A percentile compares a stretch with the other conserved stretches of the same genome.
Conservation (phyloP, 1,140 invertebrate genomes). For the Polypedilum vanderplanki region DNA sequence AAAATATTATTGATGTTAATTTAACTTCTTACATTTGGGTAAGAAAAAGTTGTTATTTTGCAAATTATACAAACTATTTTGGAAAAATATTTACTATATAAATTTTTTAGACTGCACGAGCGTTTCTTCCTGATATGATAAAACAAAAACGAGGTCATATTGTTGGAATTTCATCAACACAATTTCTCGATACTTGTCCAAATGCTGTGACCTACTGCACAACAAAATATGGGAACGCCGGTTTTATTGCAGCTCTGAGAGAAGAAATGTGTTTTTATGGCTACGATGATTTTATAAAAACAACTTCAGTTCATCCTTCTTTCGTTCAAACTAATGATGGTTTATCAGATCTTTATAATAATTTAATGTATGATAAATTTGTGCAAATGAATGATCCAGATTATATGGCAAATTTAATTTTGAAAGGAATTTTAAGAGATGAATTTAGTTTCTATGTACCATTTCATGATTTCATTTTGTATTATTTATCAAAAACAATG, state of each 20-base stretch:
- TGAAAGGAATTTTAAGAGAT: slow-evolving; percentile 39
- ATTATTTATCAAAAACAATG: not conserved
- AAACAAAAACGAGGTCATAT: slow-evolving; percentile 39
- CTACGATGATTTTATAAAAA: slow-evolving; percentile 36
- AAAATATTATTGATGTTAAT: slow-evolving; percentile 40
- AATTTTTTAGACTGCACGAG: slow-evolving; percentile 37
- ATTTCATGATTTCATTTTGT: not conserved
- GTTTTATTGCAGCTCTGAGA: not conserved
- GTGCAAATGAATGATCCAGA: not conserved
- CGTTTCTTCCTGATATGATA: slow-evolving; percentile 43
- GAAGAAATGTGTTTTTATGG: not conserved
- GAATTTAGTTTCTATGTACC: slow-evolving; percentile 42
- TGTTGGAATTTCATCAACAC: slow-evolving; percentile 40
- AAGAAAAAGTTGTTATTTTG: too few species aligned
- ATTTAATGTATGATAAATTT: not conserved
- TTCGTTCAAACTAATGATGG: slow-evolving; percentile 38
- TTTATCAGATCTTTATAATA: not conserved
- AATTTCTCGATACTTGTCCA: slow-evolving; percentile 22
- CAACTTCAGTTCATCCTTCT: slow-evolving; percentile 41
- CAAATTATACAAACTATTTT: too few species aligned
- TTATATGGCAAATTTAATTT: not conserved
- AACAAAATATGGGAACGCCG: not conserved
- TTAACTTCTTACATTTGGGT: slow-evolving; percentile 42
- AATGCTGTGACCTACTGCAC: not conserved
- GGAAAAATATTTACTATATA: slow-evolving; percentile 7